These are phyloP conservation scores for Ostrea edulis DNA, from an alignment of 1,140 invertebrate genomes.

Conservation along the genomic window DNA sequence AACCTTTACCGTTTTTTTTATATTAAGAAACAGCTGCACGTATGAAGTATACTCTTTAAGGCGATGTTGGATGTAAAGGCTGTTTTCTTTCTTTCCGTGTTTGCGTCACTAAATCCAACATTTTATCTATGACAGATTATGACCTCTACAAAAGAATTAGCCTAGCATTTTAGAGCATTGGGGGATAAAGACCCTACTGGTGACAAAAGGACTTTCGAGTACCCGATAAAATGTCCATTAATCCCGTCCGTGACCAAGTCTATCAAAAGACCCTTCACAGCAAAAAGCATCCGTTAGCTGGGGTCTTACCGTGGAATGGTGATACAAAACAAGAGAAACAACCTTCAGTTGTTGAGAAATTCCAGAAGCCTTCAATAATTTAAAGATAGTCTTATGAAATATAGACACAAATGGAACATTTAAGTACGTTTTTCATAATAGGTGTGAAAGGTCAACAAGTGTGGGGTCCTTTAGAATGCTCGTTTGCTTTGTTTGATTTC, in stretches of 20 bases:
- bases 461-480: background rate
- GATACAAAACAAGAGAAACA: background rate
- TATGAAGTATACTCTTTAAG: too few relatives aligned
- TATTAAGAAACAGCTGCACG: too few relatives aligned
- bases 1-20: too few relatives aligned
- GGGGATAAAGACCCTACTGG: background rate
- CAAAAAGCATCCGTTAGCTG: background rate
- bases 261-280: background rate
- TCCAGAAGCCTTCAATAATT: background rate
- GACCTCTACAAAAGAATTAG: background rate
- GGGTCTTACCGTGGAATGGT: background rate
- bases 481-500: conserved; percentile 7
- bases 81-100: background rate
- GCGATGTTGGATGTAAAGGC: too few relatives aligned
- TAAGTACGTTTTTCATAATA: background rate
- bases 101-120: background rate
- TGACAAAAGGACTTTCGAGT: background rate
- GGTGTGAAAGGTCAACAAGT: background rate
- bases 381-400: background rate
- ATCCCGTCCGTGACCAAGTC: background rate
- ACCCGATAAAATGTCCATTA: conserved; percentile 12
- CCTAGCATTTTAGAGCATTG: background rate
- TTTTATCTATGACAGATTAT: background rate
- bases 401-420: background rate
- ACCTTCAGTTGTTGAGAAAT: background rate